Evolutionary conservation across 2,888 invertebrate genomes (phyloP).

Genomic region (Amphipyra berbera): DNA sequence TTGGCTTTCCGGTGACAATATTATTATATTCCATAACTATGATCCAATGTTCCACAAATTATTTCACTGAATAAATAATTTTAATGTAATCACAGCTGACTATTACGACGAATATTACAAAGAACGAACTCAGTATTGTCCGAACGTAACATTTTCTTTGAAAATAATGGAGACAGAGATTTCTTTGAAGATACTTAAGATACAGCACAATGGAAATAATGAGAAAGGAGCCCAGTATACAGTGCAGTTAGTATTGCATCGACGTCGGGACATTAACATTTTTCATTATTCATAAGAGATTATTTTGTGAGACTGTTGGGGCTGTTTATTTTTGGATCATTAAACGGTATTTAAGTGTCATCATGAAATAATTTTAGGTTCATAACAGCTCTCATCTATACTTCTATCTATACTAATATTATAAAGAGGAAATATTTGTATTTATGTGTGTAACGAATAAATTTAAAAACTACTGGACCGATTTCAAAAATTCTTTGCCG

Average conservation of each 20-base stretch:
- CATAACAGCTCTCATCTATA: too few species aligned
- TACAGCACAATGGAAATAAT: slow-evolving; percentile 59
- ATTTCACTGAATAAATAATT: slow-evolving; percentile 18
- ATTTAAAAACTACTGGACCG: too few species aligned
- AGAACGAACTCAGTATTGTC: slow-evolving; percentile 35
- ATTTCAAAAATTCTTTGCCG: too few species aligned
- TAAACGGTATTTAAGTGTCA: slow-evolving; percentile 9
- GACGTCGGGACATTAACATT: slow-evolving; percentile 49
- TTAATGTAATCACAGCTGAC: slow-evolving; percentile 15
- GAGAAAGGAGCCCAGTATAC: slow-evolving; percentile 37
- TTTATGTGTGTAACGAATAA: too few species aligned
- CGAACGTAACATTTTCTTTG: slow-evolving; percentile 42
- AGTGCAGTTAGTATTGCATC: slow-evolving; percentile 41
- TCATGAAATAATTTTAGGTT: slow-evolving; percentile 6
- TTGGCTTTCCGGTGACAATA: too few species aligned
- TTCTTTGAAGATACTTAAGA: slow-evolving; percentile 54
- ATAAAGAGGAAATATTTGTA: too few species aligned
- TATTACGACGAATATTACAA: slow-evolving; percentile 20
- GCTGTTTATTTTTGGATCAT: slow-evolving; percentile 21
- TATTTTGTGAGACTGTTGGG: slow-evolving; percentile 20
- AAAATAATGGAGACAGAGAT: slow-evolving; percentile 44
- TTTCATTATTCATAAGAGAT: slow-evolving; percentile 51
- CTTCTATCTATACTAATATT: too few species aligned
- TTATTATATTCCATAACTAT: too few species aligned
- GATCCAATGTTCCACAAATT: neutral